These are phyloP conservation scores for Phrynocephalus forsythii DNA, from an alignment of 2,797 vertebrate species.

Conservation along the genomic window DNA sequence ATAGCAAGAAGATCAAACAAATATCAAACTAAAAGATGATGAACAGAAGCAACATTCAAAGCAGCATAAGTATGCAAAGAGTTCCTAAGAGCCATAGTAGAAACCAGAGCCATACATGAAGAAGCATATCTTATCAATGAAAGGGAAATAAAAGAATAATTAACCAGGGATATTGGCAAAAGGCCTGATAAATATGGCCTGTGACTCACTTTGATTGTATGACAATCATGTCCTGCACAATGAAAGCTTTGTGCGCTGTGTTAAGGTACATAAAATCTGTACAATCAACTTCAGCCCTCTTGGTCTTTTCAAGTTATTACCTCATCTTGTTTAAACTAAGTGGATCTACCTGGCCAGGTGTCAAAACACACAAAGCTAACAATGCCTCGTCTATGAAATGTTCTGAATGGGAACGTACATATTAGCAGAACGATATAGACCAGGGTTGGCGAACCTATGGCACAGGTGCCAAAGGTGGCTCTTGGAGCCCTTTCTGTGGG, in stretches of 20 bases:
- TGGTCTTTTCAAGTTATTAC: constrained; percentile 3
- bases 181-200: not conserved
- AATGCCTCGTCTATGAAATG: not conserved
- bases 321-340: constrained; percentile 25
- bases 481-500: no score
- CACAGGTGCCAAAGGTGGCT: no score
- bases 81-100: not conserved
- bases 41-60: no score
- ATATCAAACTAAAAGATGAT: no score
- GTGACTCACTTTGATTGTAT: constrained; percentile 8
- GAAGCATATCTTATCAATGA: not conserved
- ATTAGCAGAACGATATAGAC: not conserved
- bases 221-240: constrained; percentile 7
- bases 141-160: constrained; percentile 9
- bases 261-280: constrained; percentile 6
- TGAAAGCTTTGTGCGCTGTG: not conserved
- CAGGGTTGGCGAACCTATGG: no score
- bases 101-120: not conserved
- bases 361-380: constrained; percentile 34
- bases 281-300: constrained; percentile 1
- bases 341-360: accelerated
- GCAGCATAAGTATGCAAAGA: not conserved
- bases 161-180: not conserved
- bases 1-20: no score
- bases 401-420: not conserved